A percentile compares a stretch with the other conserved stretches of the same genome.
Conservation (phyloP, 2,888 invertebrate genomes). For the Aethes cnicana region DNA sequence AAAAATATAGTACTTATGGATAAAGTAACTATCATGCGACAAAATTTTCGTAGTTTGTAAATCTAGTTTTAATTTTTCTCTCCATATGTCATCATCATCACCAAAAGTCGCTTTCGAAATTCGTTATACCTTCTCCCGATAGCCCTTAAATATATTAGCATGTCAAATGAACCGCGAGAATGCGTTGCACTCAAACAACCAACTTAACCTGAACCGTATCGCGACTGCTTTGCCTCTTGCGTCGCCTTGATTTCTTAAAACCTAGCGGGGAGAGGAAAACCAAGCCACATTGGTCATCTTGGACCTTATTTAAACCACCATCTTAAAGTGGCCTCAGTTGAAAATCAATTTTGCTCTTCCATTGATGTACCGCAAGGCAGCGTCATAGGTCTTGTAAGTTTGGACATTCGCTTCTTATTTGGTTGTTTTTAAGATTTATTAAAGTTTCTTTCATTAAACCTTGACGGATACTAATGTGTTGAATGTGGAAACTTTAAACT, state of each 20-base stretch:
- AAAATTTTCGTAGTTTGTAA: no score
- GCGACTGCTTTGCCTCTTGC: conserved; percentile 13
- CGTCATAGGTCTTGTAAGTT: neutral
- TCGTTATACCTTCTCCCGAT: conserved; percentile 16
- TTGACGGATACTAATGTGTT: conserved; percentile 42
- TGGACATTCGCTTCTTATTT: conserved; percentile 11
- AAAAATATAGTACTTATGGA: no score
- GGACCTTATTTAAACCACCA: conserved; percentile 38
- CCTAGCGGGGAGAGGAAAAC: conserved; percentile 12
- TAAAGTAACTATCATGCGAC: no score
- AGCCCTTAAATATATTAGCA: conserved; percentile 38
- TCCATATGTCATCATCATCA: neutral
- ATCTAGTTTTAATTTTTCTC: neutral
- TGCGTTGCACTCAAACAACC: conserved; percentile 33
- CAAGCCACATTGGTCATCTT: conserved; percentile 33
- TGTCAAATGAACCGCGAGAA: conserved; percentile 45
- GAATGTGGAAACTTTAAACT: conserved; percentile 21
- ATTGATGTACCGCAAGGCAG: neutral
- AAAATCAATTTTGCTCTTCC: neutral
- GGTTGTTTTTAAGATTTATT: conserved; percentile 26
- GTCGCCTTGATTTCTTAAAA: conserved; percentile 11
- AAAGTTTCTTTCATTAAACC: conserved; percentile 34
- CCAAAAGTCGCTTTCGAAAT: conserved; percentile 1
- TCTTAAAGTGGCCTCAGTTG: conserved; percentile 5
- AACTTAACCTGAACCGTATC: conserved; percentile 34